Conservation (phyloP, 2,113 vertebrate species). For the Gallinago paraguaiae region DNA sequence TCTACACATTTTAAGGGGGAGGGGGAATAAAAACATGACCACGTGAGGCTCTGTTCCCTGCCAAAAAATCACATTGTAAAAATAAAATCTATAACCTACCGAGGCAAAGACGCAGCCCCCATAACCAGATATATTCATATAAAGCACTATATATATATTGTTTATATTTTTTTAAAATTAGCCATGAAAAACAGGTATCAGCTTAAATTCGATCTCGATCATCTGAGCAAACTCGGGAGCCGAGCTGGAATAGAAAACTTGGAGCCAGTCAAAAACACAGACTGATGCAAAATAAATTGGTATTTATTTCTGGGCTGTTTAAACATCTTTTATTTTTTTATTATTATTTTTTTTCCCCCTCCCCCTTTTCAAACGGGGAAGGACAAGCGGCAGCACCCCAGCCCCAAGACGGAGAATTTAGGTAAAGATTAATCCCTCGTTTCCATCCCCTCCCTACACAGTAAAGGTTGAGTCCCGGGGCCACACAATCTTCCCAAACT, state of each 20-base stretch:
- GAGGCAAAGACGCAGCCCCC: neutral
- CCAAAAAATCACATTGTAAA: neutral
- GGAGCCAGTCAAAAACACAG: neutral
- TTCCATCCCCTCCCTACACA: neutral
- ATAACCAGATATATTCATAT: neutral
- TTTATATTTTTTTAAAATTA: neutral
- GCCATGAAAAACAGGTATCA: neutral
- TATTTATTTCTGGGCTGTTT: neutral
- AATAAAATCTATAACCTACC: neutral
- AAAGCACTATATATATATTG: neutral
- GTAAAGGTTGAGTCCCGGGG: neutral
- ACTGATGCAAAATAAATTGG: neutral
- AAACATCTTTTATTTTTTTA: neutral
- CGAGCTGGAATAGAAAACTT: neutral
- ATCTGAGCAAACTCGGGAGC: neutral
- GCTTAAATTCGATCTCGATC: neutral
- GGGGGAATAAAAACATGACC: neutral
- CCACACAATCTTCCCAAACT: neutral
- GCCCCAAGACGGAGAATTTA: neutral
- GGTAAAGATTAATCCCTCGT: slow-evolving; percentile 17
- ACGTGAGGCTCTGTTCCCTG: neutral
- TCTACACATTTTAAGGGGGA: neutral
- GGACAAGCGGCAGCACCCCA: neutral
- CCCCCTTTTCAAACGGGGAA: neutral
- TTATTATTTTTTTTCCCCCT: neutral